Evolutionary conservation across 1,140 invertebrate species (phyloP).

Genomic region (Argopecten irradians): DNA sequence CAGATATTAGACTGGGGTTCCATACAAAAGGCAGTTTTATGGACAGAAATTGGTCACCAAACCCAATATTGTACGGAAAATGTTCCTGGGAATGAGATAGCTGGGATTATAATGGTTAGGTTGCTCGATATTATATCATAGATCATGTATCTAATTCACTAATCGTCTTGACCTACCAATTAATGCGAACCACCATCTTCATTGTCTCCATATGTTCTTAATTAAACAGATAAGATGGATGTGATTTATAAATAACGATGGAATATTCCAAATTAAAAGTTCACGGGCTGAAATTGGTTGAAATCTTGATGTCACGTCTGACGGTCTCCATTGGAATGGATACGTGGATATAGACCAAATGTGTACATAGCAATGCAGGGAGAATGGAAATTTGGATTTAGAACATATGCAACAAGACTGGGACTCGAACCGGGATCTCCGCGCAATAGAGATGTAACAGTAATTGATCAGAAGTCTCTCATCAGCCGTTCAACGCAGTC

Average conservation of each 20-base stretch:
- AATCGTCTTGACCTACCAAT: neutral
- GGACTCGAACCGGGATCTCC: no score
- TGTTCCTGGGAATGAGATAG: neutral
- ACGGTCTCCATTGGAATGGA: no score
- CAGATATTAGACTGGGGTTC: neutral
- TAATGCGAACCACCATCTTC: neutral
- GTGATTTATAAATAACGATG: neutral
- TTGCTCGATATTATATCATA: neutral
- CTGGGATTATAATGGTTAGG: neutral
- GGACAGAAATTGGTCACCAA: neutral
- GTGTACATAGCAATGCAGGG: no score
- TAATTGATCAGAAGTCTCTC: no score
- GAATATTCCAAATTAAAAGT: neutral
- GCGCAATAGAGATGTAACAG: no score
- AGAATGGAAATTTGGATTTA: no score
- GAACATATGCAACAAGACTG: no score
- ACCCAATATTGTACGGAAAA: neutral
- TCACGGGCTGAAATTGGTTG: no score
- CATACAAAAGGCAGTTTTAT: neutral
- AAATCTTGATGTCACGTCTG: no score
- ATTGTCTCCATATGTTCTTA: neutral
- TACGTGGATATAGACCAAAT: no score
- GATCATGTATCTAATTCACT: neutral
- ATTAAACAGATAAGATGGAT: neutral
- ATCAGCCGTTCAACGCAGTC: no score